Base-by-base conservation (phyloP, 2,113 vertebrate genomes). In the Neodon shergylaensis region DNA sequence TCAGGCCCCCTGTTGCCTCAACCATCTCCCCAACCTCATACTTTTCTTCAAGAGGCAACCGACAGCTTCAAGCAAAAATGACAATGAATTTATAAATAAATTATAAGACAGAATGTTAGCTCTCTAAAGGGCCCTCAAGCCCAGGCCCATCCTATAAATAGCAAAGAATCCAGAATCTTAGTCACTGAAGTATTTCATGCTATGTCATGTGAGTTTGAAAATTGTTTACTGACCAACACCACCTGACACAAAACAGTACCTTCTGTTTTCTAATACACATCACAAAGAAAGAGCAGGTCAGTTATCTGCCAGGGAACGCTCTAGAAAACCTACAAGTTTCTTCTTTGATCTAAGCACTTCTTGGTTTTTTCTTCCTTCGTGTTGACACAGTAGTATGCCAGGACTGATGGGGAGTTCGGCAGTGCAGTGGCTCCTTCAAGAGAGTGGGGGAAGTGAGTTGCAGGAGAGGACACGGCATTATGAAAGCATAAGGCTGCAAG, bases 51-150 rank as follows among this genome's bases (percentile, higher is more conserved):
- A 39, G 84, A 81, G 36, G 72, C 33, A 94, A 66, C 7, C 28
- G 9, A 65, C 17, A 39, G 28, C 12, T 22, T 44, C 66, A 93
- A 90, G 39, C 39, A 90, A 90, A 94, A 68, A 68, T 7, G 49
- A 73, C 10, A 90, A 74, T 39, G 44, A 17, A 39, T 63, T 91
- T 76, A 31, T 7, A 94, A 95, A 63, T 84, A 79, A 92, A 91
- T 90, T 16, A 63, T 8, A 68, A 8, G 58, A 92, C 13, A 86
- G 79, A 90, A 86, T 7, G 36, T 70, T 61, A 81, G 36, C 12
- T 86, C 73, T 76, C 36, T 63, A 73, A 92, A 79, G 49, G 24
- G 26, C 6, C 26, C 39, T 14, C 5, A 94, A 58, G 36, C 36
- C 74, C 58, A 66, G 13, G 66, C 33, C 21, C 28, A 44, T 21